Evolutionary conservation across 2,888 invertebrate species (phyloP), one percentile per base, ranked within the genome.

Genomic region (Drosophila picticornis): DNA sequence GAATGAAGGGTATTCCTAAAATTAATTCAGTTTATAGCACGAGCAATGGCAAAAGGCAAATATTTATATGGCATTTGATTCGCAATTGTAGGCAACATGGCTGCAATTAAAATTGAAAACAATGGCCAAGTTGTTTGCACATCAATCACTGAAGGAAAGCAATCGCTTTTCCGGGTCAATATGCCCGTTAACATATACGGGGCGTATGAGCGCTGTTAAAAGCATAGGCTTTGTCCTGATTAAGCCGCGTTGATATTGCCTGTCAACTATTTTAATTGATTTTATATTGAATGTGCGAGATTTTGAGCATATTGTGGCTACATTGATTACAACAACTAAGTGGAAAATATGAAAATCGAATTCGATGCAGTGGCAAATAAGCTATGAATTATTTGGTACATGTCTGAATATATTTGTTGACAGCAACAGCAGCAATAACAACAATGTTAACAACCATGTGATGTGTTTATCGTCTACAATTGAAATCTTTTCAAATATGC

Each of bases 241-340:
- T 71, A 65, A 43, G 56, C 46, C 46, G 31, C 51, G 57, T 40
- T 52, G 32, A n/a, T 46, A 65, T 52, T 51, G 60, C 32, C 55
- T 48, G 74, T n/a, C 65, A 59, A 50, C 43, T 40, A 43, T 32
- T 52, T 83, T 83, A 83, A 89, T 84, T 86, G 87, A 81, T 79
- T 86, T 86, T 64, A 76, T 53, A 76, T 81, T 76, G 72, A 72
- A 60, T 36, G 32, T 27, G 34, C n/a, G 53, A 34, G 50, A 50
- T 59, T 38, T 32, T 1, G 16, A 40, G 43, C 40, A 55, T 38
- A 22, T 62, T 71, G 63, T 19, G 58, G 62, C 56, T 62, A 16
- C 16, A 27, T 40, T 48, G 25, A 31, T 48, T n/a, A 50, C 43
- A 40, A 27, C 56, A 56, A 29, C 11, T 38, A 27, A 13, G n/a